Evolutionary conservation across 1,140 invertebrate genomes (phyloP), one percentile per base, ranked within the genome.

Genomic region (Pteromalus puparum): DNA sequence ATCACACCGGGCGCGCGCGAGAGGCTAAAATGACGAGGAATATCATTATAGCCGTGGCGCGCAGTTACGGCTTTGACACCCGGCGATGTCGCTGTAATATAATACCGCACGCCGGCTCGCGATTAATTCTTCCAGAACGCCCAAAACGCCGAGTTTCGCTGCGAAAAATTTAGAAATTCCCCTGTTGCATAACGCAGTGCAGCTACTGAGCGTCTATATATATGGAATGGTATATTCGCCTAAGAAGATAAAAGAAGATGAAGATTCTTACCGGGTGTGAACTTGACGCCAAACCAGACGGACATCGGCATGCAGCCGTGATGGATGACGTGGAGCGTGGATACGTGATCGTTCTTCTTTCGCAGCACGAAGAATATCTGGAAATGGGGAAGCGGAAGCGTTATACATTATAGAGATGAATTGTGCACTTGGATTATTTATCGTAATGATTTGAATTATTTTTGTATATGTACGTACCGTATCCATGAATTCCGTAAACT

Each of bases 221-320:
- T n/a, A n/a, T n/a, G 38, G 38, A 12, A 42, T 9, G 38, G n/a
- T n/a, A n/a, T n/a, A 42, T 42, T 42, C 6, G 38, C 10, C n/a
- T n/a, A n/a, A n/a, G n/a, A n/a, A n/a, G n/a, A n/a, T n/a, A n/a
- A n/a, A n/a, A n/a, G n/a, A n/a, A n/a, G 38, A 42, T 42, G 38
- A 67, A 0, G 24, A 67, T 82, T 89, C 89, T 87, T 91, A 96
- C 96, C 96, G 88, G 97, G 97, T 72, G 97, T 98, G 94, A 98
- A 99, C 92, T 98, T 98, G 34, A 99, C 97, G 61, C 98, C 98
- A 92, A 98, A 98, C 98, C 98, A 99, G 42, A 98, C 98, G 4
- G 97, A 98, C 95, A 99, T 96, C 61, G 98, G 98, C 98, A 99
- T 99, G 88, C 97, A 96, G 81, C 97, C 98, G 92, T 99, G 98